Conservation (phyloP, 1,140 invertebrate species). For the Drosophila pseudoobscura region DNA sequence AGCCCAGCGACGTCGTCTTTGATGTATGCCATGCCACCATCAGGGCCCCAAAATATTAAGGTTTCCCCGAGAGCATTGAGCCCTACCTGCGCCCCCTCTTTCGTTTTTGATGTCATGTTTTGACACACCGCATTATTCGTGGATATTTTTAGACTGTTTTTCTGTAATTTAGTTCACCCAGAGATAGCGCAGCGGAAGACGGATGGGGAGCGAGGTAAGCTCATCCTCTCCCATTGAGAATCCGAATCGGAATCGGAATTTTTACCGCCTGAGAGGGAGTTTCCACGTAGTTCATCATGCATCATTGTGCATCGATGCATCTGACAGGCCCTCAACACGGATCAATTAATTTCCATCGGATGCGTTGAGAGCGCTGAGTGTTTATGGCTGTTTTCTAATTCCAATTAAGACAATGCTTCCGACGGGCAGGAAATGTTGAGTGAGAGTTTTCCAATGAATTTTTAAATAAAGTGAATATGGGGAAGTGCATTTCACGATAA, state of each 20-base stretch:
- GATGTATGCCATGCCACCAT: slow-evolving; percentile 45
- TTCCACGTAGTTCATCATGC: slow-evolving; percentile 42
- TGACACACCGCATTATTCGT: slow-evolving; percentile 76
- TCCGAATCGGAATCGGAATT: slow-evolving; percentile 39
- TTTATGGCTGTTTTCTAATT: slow-evolving; percentile 66
- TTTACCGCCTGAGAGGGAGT: slow-evolving; percentile 43
- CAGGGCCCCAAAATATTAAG: slow-evolving; percentile 12
- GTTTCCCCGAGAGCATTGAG: slow-evolving; percentile 26
- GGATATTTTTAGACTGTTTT: slow-evolving; percentile 59
- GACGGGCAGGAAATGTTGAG: slow-evolving; percentile 14
- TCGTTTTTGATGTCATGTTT: slow-evolving; percentile 76
- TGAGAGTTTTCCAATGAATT: slow-evolving; percentile 18
- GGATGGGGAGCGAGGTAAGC: slow-evolving; percentile 8
- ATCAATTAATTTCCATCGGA: slow-evolving; percentile 75
- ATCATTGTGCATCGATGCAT: slow-evolving; percentile 27
- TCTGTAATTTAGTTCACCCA: slow-evolving; percentile 65
- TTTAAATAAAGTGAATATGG: slow-evolving; percentile 23
- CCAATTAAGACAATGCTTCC: slow-evolving; percentile 52
- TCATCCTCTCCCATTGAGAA: background rate
- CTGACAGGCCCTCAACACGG: slow-evolving; percentile 70
- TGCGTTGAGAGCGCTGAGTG: slow-evolving; percentile 53
- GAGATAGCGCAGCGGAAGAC: background rate
- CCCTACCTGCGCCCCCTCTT: slow-evolving; percentile 19
- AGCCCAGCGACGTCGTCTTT: slow-evolving; percentile 62
- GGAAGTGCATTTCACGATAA: slow-evolving; percentile 21